Base-by-base conservation (phyloP, 2,888 invertebrate genomes). In the Trichacis sp. region DNA sequence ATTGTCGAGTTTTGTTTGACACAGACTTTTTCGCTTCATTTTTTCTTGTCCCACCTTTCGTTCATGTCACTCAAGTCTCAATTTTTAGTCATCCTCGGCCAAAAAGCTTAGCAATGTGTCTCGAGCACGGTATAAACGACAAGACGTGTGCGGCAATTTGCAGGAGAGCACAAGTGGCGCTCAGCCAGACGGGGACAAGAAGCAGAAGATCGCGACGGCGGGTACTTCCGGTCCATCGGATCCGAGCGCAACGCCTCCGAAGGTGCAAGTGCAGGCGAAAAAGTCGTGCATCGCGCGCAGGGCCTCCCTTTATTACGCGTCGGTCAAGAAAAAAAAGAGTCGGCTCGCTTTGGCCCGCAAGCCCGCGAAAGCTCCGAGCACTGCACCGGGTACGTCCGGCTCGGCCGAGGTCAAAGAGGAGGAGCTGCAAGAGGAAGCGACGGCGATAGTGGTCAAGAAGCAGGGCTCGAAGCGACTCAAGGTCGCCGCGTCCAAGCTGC, bases 381-480 rank as follows among this genome's bases (percentile, higher is more conserved):
- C 57, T 65, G 77, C 20, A 17, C 18, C 20, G 4, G 70, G 71
- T 38, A 76, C 61, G 58, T 68, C 60, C n/a, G n/a, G n/a, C 14
- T 58, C 70, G 17, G 59, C 66, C n/a, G 42, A 68, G 14, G 55
- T 68, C 12, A 70, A 68, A 24, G 68, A n/a, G n/a, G n/a, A n/a
- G n/a, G n/a, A n/a, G n/a, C n/a, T n/a, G n/a, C n/a, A n/a, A n/a
- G n/a, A 62, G 9, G 80, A 81, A 52, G 73, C 75, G 67, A 79
- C 77, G 19, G 68, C 72, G 1, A 60, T 75, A 6, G 70, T 81
- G n/a, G n/a, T n/a, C n/a, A n/a, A n/a, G 4, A 81, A 75, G 24
- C 76, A 79, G 2, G 79, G 80, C 2, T 67, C 80, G 3, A 81
- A 82, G 46, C 73, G 81, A 53, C 52, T 81, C n/a, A 82, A 80